Evolutionary conservation across 2,113 vertebrate genomes (phyloP), one percentile per base, ranked within the genome.

Genomic region (Raja brachyura): DNA sequence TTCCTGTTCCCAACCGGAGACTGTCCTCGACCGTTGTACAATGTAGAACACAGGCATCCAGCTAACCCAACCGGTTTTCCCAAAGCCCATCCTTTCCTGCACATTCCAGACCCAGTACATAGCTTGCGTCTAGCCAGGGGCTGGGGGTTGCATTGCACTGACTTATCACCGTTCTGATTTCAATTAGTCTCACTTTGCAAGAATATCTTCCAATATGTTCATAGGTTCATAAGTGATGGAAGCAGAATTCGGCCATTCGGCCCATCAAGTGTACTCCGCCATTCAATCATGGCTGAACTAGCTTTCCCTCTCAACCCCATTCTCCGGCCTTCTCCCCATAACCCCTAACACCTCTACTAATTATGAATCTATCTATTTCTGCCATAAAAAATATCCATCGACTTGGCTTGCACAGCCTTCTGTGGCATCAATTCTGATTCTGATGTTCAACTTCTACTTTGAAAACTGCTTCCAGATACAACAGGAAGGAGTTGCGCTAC

Each of bases 41-140:
- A 70, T 90, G 63, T 28, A 28, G 31, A 92, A 73, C 25, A 8
- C 68, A 92, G 90, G 59, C 33, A 66, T 6, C 13, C 28, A 54
- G 66, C 90, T 63, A 28, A 74, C 66, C 68, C 10, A 92, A 92
- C 90, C 54, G 90, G 90, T 92, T 92, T 92, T 92, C 70, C 70
- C 70, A 66, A 73, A 73, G 73, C 66, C 90, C 90, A 70, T 70
- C 16, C 90, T 28, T 39, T 73, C 33, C 68, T 25, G 31, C 68
- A 90, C 66, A 70, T 54, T 73, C 22, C 90, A 39, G 39, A 73
- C 68, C 18, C n/a, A 90, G 70, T 70, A 63, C 73, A 92, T 70
- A 92, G 66, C 66, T 92, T 66, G 48, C 28, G 90, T 92, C 68
- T 74, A 48, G 63, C 90, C 68, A 73, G 68, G 4, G 90, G 68